Percentiles rank a stretch among this genome's conserved stretches.
Conservation (phyloP, 2,113 vertebrate genomes). For the Numenius arquata region DNA sequence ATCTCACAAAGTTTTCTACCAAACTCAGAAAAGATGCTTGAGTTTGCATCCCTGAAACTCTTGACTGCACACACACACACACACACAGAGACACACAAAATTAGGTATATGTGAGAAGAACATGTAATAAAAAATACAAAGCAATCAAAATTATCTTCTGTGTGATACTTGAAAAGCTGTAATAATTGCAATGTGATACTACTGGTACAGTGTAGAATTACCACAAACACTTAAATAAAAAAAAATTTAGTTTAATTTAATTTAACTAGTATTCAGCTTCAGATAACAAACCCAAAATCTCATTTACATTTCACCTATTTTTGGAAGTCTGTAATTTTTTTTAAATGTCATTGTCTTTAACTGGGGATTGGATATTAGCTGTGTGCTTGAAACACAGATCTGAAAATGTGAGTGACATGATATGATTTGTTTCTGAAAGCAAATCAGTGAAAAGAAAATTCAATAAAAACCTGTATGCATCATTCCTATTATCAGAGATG, state of each 20-base stretch:
- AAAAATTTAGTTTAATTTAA: not conserved
- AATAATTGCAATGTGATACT: not conserved
- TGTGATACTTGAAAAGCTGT: not conserved
- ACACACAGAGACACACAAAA: not conserved
- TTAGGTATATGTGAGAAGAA: not conserved
- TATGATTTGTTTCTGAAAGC: not conserved
- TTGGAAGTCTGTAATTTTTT: not conserved
- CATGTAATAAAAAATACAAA: not conserved
- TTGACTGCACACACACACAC: not conserved
- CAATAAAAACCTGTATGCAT: not conserved
- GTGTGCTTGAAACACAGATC: not conserved
- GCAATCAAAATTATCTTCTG: not conserved
- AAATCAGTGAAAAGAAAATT: not conserved
- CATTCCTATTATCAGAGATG: not conserved
- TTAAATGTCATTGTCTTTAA: not conserved
- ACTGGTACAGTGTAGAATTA: not conserved
- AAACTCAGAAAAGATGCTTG: not conserved
- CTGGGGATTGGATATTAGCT: not conserved
- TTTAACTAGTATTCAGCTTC: not conserved
- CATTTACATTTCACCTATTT: not conserved
- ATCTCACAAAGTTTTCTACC: not conserved
- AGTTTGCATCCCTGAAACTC: not conserved
- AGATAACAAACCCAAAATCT: not conserved
- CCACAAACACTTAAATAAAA: not conserved
- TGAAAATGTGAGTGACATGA: not conserved